Conservation (phyloP, 2,113 vertebrate genomes). For the Cricetomys ansorgei region DNA sequence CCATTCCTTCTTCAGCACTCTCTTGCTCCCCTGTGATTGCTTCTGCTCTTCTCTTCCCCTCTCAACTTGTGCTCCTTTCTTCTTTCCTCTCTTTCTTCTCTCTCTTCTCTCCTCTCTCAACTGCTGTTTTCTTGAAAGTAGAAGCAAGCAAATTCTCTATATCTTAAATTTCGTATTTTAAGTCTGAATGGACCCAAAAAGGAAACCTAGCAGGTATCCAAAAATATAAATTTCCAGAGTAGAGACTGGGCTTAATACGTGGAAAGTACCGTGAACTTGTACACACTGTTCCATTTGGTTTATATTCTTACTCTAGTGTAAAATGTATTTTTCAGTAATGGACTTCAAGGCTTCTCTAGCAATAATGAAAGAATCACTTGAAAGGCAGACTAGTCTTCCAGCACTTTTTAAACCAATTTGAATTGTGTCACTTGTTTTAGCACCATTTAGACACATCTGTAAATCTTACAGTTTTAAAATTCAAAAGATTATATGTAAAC, state of each 20-base stretch:
- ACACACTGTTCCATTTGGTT: not conserved
- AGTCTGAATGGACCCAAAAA: not conserved
- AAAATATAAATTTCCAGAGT: not conserved
- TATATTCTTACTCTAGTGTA: not conserved
- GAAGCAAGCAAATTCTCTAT: not conserved
- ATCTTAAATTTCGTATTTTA: conserved; percentile 15
- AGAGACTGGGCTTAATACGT: not conserved
- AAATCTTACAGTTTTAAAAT: not conserved
- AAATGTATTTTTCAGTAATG: conserved; percentile 16
- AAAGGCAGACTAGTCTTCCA: not conserved
- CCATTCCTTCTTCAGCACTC: not conserved
- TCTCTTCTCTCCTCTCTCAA: not conserved
- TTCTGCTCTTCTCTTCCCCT: not conserved
- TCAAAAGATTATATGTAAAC: conserved; percentile 50
- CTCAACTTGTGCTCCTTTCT: not conserved
- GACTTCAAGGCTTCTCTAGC: not conserved
- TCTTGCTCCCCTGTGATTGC: no score
- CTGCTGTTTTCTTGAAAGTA: not conserved
- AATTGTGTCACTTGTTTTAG: conserved; percentile 27
- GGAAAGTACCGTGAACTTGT: not conserved
- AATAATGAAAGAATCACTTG: not conserved
- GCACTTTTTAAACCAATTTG: not conserved
- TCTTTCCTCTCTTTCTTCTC: not conserved
- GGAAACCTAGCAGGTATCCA: not conserved
- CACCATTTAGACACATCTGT: not conserved